Evolutionary conservation across 1,140 invertebrate genomes (phyloP), one percentile per base, ranked within the genome.

Genomic region (Chironomus striatipennis): DNA sequence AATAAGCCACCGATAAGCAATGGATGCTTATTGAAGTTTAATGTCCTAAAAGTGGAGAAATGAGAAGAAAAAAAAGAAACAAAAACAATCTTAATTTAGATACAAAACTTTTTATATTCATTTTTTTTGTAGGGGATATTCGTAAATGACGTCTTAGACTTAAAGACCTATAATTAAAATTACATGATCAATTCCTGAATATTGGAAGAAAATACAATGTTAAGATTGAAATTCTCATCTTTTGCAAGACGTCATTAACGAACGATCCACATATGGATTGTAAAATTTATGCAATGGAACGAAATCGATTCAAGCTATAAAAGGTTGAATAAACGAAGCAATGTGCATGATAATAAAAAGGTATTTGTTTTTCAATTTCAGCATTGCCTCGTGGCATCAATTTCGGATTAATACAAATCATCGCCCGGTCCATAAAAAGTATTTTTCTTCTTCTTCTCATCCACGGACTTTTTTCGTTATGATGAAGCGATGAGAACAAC

Each of bases 11-110:
- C 96, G 75, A 98, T 86, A 24, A 92, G 85, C 72, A 98, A 82
- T 0, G 90, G 90, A 79, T 96, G 92, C 76, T 92, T 93, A 83
- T 95, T 95, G 82, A 97, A 96, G 79, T 95, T 96, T n/a, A 97
- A 82, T 0, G 93, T 95, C 74, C 93, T 95, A 85, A 24, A 87
- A 87, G 5, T 34, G 24, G 24, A 34, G 24, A 34, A 34, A 34
- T 34, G 24, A 34, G 24, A 34, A 76, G 75, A 76, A 75, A 76
- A 76, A 78, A 77, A 75, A 76, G 74, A 64, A n/a, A n/a, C n/a
- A n/a, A n/a, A 57, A 57, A 47, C 1, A 10, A 10, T 47, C 15
- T 64, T 73, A 77, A 57, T 65, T 70, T 74, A 34, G 42, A 72
- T 75, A 73, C 76, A 70, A 74, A 65, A 57, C 20, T 74, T 74